phyloP scores from a whole-genome alignment of 2,113 vertebrate species.

The Phalacrocorax brasilianus region DNA sequence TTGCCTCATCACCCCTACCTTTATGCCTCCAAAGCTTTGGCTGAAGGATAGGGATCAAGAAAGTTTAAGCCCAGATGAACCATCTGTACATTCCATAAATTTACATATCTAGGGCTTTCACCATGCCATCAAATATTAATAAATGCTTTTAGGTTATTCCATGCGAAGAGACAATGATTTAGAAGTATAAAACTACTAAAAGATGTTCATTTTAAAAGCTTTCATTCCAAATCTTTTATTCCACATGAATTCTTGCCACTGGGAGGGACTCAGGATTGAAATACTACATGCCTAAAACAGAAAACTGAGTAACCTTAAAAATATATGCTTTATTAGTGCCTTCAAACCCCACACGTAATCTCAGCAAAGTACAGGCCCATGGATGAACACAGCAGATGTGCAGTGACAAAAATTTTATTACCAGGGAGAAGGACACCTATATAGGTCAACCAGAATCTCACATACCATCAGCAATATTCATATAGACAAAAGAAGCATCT shows the following conservation, averaged over 20 bases:
- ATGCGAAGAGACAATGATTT: constrained; percentile 64
- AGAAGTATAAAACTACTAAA: constrained; percentile 20
- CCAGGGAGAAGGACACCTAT: not conserved
- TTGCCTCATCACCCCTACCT: not conserved
- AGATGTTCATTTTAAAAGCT: not conserved
- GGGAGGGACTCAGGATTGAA: not conserved
- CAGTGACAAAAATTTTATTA: not conserved
- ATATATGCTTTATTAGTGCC: not conserved
- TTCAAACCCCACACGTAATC: not conserved
- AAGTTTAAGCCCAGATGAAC: not conserved
- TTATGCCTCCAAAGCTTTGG: not conserved
- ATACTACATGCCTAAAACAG: not conserved
- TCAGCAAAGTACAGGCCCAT: not conserved
- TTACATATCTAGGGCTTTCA: not conserved
- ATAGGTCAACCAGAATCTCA: not conserved
- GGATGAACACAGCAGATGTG: not conserved
- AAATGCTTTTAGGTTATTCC: constrained; percentile 65
- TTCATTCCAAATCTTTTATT: not conserved
- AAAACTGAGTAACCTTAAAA: not conserved
- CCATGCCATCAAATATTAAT: constrained; percentile 75
- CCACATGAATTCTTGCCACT: not conserved
- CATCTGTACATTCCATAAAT: not conserved
- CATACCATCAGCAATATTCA: not conserved
- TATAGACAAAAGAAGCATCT: not conserved
- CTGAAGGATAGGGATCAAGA: not conserved